Evolutionary conservation across 1,140 invertebrate species (phyloP), one percentile per base, ranked within the genome.

Genomic region (Acromyrmex charruanus): DNA sequence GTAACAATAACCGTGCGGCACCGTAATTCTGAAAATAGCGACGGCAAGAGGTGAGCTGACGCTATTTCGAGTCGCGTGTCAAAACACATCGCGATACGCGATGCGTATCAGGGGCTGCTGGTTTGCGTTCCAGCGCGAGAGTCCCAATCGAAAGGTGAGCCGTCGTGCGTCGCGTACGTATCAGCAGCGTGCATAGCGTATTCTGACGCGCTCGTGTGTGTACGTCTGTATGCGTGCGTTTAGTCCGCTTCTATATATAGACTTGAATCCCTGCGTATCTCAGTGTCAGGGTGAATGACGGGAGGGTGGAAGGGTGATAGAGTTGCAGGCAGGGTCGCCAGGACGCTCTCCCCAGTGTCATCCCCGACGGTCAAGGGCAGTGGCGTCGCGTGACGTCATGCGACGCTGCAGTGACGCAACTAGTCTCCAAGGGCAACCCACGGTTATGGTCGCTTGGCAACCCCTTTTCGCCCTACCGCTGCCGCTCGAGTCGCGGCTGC

Each of bases 331-430:
- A 85, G 89, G 89, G 89, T 90, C 89, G 89, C 49, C 79, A 77
- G 89, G 87, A 90, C 89, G 89, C 89, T 90, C 88, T 90, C 81
- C 89, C 89, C 89, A 77, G 89, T 86, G 80, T 82, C 66, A 68
- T 74, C 87, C 82, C 80, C 81, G 90, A 61, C 92, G 93, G 93
- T 93, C 93, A 93, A 93, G 93, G 93, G 85, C 93, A 93, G 90
- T 93, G 90, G 92, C 91, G 92, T 89, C 88, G 90, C 77, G 87
- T 93, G 92, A 93, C 93, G 93, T 93, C 92, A 92, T 75, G 59
- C 85, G 90, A 88, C 91, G 92, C 91, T 89, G 91, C 92, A 92
- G 90, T 93, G 93, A 93, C 93, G 93, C 92, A 93, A 93, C 87
- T 77, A 93, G 93, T 93, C 92, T 88, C 88, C 91, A 93, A 88